phyloP scores from a whole-genome alignment of 2,888 invertebrate genomes.

The Trypoxylon attenuatum region DNA sequence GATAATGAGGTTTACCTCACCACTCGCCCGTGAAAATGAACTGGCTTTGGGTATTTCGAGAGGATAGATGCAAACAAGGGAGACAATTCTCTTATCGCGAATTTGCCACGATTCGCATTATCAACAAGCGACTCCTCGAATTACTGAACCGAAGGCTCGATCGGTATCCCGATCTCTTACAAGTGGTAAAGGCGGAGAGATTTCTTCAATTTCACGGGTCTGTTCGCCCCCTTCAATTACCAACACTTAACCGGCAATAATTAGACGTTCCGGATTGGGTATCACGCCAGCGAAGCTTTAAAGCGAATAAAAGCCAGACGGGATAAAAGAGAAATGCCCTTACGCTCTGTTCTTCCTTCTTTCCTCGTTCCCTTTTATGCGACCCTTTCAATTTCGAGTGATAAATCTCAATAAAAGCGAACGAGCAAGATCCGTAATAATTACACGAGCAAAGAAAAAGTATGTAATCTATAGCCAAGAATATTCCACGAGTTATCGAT shows the following conservation, averaged over 20 bases:
- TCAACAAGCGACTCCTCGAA: slow-evolving; percentile 46
- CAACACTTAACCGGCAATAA: slow-evolving; percentile 71
- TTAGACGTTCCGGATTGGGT: slow-evolving; percentile 67
- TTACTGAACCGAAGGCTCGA: slow-evolving; percentile 36
- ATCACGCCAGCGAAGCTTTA: slow-evolving; percentile 58
- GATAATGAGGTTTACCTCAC: too few relatives aligned
- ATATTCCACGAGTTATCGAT: too few relatives aligned
- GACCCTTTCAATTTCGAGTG: too few relatives aligned
- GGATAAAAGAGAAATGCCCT: slow-evolving; percentile 49
- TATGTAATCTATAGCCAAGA: too few relatives aligned
- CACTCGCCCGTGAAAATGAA: slow-evolving; percentile 54
- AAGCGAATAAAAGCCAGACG: slow-evolving; percentile 59
- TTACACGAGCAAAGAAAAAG: too few relatives aligned
- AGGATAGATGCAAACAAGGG: slow-evolving; percentile 1
- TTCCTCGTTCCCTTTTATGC: neutral
- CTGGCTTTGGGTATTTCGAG: slow-evolving; percentile 11
- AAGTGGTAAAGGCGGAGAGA: slow-evolving; percentile 30
- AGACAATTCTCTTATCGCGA: slow-evolving; percentile 31
- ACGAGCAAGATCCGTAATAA: slow-evolving; percentile 40
- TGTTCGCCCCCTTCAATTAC: slow-evolving; percentile 68
- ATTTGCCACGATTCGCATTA: slow-evolving; percentile 47
- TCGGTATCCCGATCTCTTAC: slow-evolving; percentile 42
- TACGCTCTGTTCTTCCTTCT: slow-evolving; percentile 18
- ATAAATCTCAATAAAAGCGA: slow-evolving; percentile 30
- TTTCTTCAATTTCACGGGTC: slow-evolving; percentile 71